A percentile compares a stretch with the other conserved stretches of the same genome.
Conservation (phyloP, 2,797 vertebrate species). For the Ctenosaura bakeri region DNA sequence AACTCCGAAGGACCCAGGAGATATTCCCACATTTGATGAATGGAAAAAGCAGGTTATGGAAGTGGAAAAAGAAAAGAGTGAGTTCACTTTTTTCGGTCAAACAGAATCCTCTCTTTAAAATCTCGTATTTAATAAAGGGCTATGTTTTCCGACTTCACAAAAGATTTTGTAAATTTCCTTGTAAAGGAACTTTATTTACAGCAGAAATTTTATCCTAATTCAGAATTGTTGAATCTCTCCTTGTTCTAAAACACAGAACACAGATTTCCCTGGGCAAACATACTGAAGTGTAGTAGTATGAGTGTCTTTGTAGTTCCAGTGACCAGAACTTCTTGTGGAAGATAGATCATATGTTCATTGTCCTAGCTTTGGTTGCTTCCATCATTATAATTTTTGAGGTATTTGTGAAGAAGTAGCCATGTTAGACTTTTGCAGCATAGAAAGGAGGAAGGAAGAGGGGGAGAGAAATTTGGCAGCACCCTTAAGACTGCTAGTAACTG, state of each 20-base stretch:
- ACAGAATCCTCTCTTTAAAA: slow-evolving; percentile 2
- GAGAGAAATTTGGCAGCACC: no score
- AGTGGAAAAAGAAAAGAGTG: slow-evolving; percentile 99
- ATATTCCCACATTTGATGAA: slow-evolving; percentile 98
- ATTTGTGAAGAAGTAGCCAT: no score
- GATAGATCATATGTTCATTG: neutral
- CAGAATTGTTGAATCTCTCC: neutral
- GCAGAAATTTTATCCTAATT: neutral
- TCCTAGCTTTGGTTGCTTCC: neutral
- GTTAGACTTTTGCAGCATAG: no score
- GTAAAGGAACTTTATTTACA: neutral
- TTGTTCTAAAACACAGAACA: neutral
- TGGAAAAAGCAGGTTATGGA: slow-evolving; percentile 99
- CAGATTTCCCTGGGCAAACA: neutral
- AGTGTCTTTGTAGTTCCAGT: neutral
- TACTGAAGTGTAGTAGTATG: neutral
- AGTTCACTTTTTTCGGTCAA: slow-evolving; percentile 61
- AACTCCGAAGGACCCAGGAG: slow-evolving; percentile 88
- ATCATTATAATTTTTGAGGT: neutral
- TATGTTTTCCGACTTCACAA: neutral
- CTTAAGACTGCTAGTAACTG: no score
- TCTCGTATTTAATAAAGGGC: neutral
- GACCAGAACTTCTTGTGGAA: neutral
- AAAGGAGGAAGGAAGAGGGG: no score
- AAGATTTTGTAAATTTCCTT: neutral